phyloP scores from a whole-genome alignment of 2,113 vertebrate genomes.

The Aviceda subcristata region DNA sequence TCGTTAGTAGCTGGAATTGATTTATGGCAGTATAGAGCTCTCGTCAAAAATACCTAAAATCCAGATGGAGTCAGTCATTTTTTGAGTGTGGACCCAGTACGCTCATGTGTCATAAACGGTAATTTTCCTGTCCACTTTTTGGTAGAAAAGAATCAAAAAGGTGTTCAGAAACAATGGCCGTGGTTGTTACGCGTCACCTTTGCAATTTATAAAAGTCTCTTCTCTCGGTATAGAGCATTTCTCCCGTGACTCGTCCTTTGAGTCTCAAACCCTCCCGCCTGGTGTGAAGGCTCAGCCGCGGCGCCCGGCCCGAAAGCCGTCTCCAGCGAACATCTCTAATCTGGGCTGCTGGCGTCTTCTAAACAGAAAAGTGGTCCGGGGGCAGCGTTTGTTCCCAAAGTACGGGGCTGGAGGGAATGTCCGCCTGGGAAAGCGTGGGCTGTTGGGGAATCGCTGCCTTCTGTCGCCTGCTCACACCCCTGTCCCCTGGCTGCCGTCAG shows the following conservation, averaged over 20 bases:
- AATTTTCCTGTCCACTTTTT: neutral
- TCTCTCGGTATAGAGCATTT: neutral
- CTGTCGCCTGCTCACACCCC: neutral
- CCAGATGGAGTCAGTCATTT: fast-evolving
- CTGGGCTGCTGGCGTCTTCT: neutral
- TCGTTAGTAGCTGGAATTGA: neutral
- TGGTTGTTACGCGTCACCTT: neutral
- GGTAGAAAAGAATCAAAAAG: neutral
- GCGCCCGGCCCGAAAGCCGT: neutral
- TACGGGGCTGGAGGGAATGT: neutral
- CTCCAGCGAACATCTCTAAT: neutral
- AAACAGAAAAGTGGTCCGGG: neutral
- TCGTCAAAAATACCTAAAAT: neutral
- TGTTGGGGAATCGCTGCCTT: neutral
- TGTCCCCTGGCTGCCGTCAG: neutral
- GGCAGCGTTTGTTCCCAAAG: neutral
- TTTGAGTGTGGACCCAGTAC: fast-evolving
- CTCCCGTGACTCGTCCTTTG: neutral
- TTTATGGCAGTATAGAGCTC: neutral
- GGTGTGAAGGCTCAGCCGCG: neutral
- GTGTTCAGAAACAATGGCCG: neutral
- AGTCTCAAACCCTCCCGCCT: neutral
- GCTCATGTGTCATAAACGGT: fast-evolving
- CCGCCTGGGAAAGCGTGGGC: fast-evolving
- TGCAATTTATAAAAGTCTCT: neutral